These are phyloP conservation scores for Eustalomyia histrio DNA, from an alignment of 2,888 invertebrate species.

Conservation along the genomic window DNA sequence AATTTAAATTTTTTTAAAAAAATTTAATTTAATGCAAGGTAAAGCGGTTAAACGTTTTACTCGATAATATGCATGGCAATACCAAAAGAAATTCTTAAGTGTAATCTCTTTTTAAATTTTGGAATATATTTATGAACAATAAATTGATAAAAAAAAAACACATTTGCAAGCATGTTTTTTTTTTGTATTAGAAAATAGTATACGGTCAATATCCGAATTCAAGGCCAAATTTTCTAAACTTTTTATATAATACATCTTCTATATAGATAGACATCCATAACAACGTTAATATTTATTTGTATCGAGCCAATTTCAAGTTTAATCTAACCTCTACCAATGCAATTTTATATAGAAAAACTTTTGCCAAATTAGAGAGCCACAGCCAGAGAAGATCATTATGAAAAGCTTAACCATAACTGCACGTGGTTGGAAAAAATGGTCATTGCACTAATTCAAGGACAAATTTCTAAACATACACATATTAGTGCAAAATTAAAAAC, in stretches of 20 bases:
- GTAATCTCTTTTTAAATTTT: slow-evolving; percentile 10
- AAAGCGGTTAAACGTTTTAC: no score
- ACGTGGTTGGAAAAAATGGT: slow-evolving; percentile 37
- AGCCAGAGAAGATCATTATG: neutral
- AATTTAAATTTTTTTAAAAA: no score
- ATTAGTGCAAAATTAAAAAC: neutral
- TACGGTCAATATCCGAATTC: slow-evolving; percentile 41
- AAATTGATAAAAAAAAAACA: slow-evolving; percentile 2
- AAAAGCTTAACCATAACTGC: slow-evolving; percentile 18
- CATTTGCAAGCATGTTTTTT: no score
- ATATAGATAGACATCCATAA: neutral
- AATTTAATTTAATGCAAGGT: no score
- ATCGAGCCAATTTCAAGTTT: slow-evolving; percentile 21
- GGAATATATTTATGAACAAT: slow-evolving; percentile 15
- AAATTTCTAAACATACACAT: slow-evolving; percentile 41
- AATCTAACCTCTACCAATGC: slow-evolving; percentile 16
- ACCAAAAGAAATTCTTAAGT: neutral
- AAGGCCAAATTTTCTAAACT: slow-evolving; percentile 46
- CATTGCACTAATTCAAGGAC: slow-evolving; percentile 54
- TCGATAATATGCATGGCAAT: no score
- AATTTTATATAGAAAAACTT: slow-evolving; percentile 18
- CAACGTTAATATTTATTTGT: neutral
- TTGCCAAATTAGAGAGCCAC: neutral
- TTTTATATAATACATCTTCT: slow-evolving; percentile 21
- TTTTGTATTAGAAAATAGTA: neutral